These are phyloP conservation scores for Boleophthalmus pectinirostris DNA, from an alignment of 2,113 vertebrate genomes.

Conservation along the genomic window DNA sequence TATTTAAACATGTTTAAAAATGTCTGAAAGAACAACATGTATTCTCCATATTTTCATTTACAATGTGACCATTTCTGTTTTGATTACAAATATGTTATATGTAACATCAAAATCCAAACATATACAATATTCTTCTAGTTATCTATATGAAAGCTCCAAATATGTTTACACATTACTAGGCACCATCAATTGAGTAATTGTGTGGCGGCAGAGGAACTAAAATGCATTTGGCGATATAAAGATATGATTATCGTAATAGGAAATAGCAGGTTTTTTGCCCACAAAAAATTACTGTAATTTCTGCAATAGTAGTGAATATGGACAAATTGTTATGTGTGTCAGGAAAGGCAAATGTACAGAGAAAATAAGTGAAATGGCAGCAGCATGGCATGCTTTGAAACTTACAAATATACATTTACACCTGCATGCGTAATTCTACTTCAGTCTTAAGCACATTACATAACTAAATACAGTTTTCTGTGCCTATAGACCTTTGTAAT, in stretches of 20 bases:
- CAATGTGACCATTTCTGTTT: too few species aligned
- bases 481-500: slow-evolving; percentile 49
- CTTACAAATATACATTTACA: background rate
- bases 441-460: background rate
- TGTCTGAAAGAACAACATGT: too few species aligned
- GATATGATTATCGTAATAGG: background rate
- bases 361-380: background rate
- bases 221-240: background rate
- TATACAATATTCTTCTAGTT: too few species aligned
- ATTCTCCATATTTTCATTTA: too few species aligned
- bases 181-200: background rate
- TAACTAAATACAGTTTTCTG: background rate
- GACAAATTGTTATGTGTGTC: too few species aligned
- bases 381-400: background rate
- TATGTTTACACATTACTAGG: background rate
- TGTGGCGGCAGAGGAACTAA: background rate
- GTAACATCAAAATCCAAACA: too few species aligned
- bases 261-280: background rate
- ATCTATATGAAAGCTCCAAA: background rate
- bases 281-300: background rate
- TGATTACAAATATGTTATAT: too few species aligned
- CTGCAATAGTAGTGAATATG: background rate
- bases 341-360: too few species aligned
- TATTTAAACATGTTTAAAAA: too few species aligned
- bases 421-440: background rate